Conservation (phyloP, 2,888 invertebrate species). For the Rambutsinella grinnellia region DNA sequence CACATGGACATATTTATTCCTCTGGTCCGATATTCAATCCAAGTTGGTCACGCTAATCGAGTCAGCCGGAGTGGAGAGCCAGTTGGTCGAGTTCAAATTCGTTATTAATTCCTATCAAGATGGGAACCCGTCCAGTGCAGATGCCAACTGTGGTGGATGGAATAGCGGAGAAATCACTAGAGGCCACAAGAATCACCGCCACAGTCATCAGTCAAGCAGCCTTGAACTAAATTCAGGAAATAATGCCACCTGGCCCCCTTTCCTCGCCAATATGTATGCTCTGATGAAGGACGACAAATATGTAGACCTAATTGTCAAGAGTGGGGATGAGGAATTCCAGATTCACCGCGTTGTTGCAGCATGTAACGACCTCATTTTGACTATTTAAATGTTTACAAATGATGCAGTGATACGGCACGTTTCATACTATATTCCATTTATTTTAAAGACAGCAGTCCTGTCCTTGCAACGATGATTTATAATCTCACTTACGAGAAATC, state of each 20-base stretch:
- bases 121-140: background rate
- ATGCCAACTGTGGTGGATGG: constrained; percentile 27
- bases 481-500: constrained; percentile 57
- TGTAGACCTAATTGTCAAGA: constrained; percentile 58
- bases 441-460: constrained; percentile 56
- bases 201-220: background rate
- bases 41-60: constrained; percentile 36
- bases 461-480: constrained; percentile 56
- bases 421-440: background rate
- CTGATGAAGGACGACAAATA: constrained; percentile 59
- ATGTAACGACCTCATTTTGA: constrained; percentile 35
- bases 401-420: background rate
- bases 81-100: constrained; percentile 47
- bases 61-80: constrained; percentile 28
- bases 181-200: background rate
- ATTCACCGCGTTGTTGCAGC: constrained; percentile 60
- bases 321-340: constrained; percentile 61
- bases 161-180: background rate
- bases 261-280: constrained; percentile 40
- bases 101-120: constrained; percentile 52
- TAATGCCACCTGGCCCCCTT: constrained; percentile 46
- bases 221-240: constrained; percentile 15
- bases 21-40: constrained; percentile 50
- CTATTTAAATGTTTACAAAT: background rate
- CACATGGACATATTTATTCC: constrained; percentile 45